Evolutionary conservation across 37 sponge, comb jelly and placozoan species (phyloP), one percentile per base, ranked within the genome.

Genomic region (Corticium candelabrum): DNA sequence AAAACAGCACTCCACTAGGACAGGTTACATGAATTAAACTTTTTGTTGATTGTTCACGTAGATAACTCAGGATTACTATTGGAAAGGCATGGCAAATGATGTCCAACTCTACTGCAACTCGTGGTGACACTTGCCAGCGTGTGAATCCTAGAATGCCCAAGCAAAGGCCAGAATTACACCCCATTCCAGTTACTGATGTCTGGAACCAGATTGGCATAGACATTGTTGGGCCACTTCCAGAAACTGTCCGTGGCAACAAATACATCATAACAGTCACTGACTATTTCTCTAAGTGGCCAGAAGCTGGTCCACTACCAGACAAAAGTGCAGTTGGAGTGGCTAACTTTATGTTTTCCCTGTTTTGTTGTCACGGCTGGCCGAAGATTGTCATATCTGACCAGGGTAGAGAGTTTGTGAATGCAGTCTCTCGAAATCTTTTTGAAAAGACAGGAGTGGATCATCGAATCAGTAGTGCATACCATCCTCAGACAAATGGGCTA

Each of bases 91-190:
- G 67, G 21, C 34, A 3, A 34, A 75, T 29, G 83, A 82, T 37
- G 57, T 82, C 41, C 41, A 67, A 38, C 35, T 30, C 29, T 76
- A 29, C 3, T n/a, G n/a, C n/a, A n/a, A n/a, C n/a, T n/a, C n/a
- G n/a, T 82, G n/a, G 77, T 76, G 83, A 82, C 38, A 77, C 31
- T 34, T 83, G 69, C 73, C 56, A 83, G 39, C 57, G 74, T 37
- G 72, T 75, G 30, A 72, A 70, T 57, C 71, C 62, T 1, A 80
- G 76, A 68, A 76, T 82, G 75, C 40, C 75, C 31, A 82, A 82
- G 38, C 68, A 34, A 32, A 41, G 37, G 32, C 37, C 76, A 38
- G 82, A 82, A 62, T 69, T 82, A 30, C 82, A 82, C 40, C 82
- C 82, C 31, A 57, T 82, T 37, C 82, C 82, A 31, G 68, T 75